These are phyloP conservation scores for Edolisoma coerulescens DNA, from an alignment of 2,113 vertebrate genomes.

Conservation along the genomic window DNA sequence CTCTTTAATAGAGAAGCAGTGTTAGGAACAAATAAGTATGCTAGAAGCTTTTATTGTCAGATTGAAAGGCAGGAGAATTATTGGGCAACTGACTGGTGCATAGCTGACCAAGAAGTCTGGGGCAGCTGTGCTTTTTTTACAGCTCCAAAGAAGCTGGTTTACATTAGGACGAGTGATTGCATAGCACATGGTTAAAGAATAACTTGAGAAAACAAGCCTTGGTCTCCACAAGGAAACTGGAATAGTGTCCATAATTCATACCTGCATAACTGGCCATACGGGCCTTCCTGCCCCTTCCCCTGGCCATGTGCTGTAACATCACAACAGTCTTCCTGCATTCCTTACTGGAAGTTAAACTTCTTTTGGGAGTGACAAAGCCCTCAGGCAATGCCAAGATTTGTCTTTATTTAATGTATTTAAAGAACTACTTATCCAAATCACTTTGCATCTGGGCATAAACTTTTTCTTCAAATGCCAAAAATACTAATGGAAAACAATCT, in stretches of 20 bases:
- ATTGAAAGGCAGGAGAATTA: background rate
- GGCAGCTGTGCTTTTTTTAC: background rate
- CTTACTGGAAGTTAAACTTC: background rate
- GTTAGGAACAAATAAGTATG: background rate
- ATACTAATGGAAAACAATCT: background rate
- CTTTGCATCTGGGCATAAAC: background rate
- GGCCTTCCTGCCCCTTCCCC: background rate
- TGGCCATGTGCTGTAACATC: rapidly evolving
- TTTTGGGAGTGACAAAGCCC: background rate
- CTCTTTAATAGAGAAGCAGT: background rate
- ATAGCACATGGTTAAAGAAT: background rate
- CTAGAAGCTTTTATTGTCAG: background rate
- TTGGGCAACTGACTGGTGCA: background rate
- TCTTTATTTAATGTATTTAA: background rate
- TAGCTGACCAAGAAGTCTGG: background rate
- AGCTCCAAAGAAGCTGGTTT: background rate
- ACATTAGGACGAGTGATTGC: background rate
- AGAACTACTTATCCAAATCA: background rate
- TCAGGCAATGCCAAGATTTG: background rate
- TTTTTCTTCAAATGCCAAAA: background rate
- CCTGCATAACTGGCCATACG: background rate
- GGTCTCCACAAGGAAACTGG: background rate
- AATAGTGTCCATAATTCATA: background rate
- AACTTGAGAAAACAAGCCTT: background rate
- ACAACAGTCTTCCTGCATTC: background rate